Percentiles rank a stretch among this genome's conserved stretches.
Evolutionary conservation across 1,140 invertebrate species (phyloP).

Genomic region (Potamilus streckersoni): DNA sequence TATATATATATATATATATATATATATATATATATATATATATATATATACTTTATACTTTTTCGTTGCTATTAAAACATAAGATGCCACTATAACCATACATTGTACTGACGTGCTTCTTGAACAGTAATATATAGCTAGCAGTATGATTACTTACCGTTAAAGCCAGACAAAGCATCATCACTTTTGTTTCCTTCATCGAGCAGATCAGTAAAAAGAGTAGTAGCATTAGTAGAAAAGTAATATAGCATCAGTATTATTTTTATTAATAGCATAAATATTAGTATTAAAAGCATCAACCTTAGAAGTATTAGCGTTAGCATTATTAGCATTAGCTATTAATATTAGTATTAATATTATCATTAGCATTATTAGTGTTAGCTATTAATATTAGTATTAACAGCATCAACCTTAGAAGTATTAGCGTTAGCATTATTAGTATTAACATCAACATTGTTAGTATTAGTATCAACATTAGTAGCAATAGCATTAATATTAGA

Average conservation of each 20-base stretch:
- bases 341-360: conserved; percentile 6
- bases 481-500: conserved; percentile 21
- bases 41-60: too few relatives aligned
- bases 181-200: too few relatives aligned
- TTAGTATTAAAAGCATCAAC: background rate
- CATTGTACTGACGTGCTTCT: too few relatives aligned
- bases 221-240: conserved; percentile 3
- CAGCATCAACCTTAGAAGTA: background rate
- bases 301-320: conserved; percentile 3
- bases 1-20: too few relatives aligned
- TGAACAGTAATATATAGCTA: too few relatives aligned
- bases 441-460: conserved; percentile 4
- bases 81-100: too few relatives aligned
- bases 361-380: conserved; percentile 5
- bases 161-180: too few relatives aligned
- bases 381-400: conserved; percentile 19
- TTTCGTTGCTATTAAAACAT: too few relatives aligned
- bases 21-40: too few relatives aligned
- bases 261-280: background rate
- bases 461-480: conserved; percentile 8
- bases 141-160: too few relatives aligned
- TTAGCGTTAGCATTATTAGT: conserved; percentile 4
- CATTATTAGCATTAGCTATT: conserved; percentile 3
- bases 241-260: background rate
- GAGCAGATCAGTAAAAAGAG: conserved; percentile 6